Base-by-base conservation (phyloP, 2,113 vertebrate genomes). In the Pitta sordida region DNA sequence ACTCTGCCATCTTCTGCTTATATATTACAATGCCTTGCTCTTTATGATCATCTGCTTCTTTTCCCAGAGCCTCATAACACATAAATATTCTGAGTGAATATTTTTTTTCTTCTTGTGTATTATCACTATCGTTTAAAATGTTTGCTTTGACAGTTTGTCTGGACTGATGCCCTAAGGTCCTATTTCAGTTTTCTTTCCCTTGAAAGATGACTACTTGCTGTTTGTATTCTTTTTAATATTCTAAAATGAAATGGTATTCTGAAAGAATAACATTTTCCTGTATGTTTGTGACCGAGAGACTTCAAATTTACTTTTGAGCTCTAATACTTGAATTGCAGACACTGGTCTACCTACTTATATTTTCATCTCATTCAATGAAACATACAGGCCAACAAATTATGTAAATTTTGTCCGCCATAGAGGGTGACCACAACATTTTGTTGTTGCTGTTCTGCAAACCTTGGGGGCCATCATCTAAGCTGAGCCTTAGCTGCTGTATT, bases 281-380 rank as follows among this genome's bases (percentile, higher is more conserved):
- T 15, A 48, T 13, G 5, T 37, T 75, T 87, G 12, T 43, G 46
- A 58, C 51, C 75, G 58, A 13, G 0, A 0, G 3, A 22, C n/a
- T 59, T n/a, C n/a, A 82, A 29, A 79, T 91, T 56, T 87, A 82
- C 52, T 15, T 71, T 90, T 79, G n/a, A 85, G 32, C 13, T 85
- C 53, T 87, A 39, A 49, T 49, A 76, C 55, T 60, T 87, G 15
- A 95, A 73, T 34, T 92, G 34, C 21, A 80, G 44, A 39, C 10
- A 32, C 4, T 46, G 82, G 87, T 46, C 20, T 58, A 92, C 11
- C 14, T 53, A 6, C n/a, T 82, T 37, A 19, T 12, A 9, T 41
- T 82, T 91, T 81, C 37, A 53, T 24, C 34, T 75, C 37, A 21
- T 49, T 34, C 34, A 79, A 22, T 39, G 62, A 76, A 68, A 84